Evolutionary conservation across 2,888 invertebrate genomes (phyloP), one percentile per base, ranked within the genome.

Genomic region (Pristionchus maxplancki): DNA sequence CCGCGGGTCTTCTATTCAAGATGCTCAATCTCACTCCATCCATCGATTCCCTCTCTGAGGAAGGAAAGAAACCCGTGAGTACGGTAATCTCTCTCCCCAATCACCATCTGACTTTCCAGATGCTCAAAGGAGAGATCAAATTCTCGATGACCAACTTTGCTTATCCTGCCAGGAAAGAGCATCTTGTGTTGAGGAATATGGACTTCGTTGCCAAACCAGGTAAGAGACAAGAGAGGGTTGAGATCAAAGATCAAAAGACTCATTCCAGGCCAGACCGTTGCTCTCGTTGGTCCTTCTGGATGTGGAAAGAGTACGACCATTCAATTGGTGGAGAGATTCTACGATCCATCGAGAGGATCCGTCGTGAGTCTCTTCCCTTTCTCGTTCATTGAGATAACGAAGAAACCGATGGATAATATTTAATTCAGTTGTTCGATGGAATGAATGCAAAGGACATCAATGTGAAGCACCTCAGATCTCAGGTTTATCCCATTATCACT

Each of bases 121-220:
- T 37, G 4, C 89, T 93, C 37, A 89, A 89, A 31, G 97, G 97
- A 17, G 96, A 96, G 93, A 96, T 97, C 0, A 96, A 96, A 53
- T 97, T 97, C 90, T 95, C 96, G 88, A 95, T 96, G 40, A 96
- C 97, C 0, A 97, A 95, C 96, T 97, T 97, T 95, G 96, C 96
- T 81, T 98, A 98, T 95, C 97, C 97, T 1, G 97, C 97, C 0
- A 96, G 97, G 24, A 96, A 96, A 62, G 97, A 91, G 34, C 90
- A 97, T 90, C 96, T 91, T 34, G 90, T 93, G n/a, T 82, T 93
- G 62, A 90, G 91, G 71, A 90, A 90, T 84, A 91, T 95, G n/a
- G 92, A 87, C 50, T 74, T 87, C 34, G 37, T 58, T 24, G 87
- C 58, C 24, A 87, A 87, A 20, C 78, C 87, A 34, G 87, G 87